Evolutionary conservation across 2,113 vertebrate genomes (phyloP).

Genomic region (Tringa solitaria): DNA sequence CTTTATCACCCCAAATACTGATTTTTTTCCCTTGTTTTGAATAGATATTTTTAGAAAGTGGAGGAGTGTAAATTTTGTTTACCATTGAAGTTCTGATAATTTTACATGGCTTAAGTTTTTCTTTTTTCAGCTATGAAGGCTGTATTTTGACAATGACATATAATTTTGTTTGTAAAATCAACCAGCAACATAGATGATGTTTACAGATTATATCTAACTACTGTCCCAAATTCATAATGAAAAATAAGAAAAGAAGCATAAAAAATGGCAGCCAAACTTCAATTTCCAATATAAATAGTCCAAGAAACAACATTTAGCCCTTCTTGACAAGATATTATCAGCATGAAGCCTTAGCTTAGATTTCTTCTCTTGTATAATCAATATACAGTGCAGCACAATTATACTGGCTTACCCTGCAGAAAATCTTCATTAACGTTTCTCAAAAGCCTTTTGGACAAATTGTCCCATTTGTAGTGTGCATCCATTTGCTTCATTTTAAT

Average conservation of each 20-base stretch:
- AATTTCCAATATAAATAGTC: conserved; percentile 37
- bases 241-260: background rate
- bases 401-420: conserved; percentile 32
- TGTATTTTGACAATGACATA: background rate
- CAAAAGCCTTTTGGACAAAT: conserved; percentile 53
- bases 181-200: background rate
- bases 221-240: background rate
- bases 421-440: conserved; percentile 53
- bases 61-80: background rate
- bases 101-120: background rate
- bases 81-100: background rate
- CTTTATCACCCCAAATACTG: background rate
- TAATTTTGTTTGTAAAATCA: conserved; percentile 39
- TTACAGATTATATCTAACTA: background rate
- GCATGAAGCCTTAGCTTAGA: conserved; percentile 38
- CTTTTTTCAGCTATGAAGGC: background rate
- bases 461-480: conserved; percentile 16
- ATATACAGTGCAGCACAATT: conserved; percentile 49
- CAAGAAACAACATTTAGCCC: conserved; percentile 21
- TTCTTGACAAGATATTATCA: conserved; percentile 45
- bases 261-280: conserved; percentile 11
- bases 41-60: background rate
- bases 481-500: conserved; percentile 60
- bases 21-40: background rate
- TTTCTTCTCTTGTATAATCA: conserved; percentile 59